Evolutionary conservation across 2,797 vertebrate species (phyloP), one percentile per base, ranked within the genome.

Genomic region (Chaetodon trifasciatus): DNA sequence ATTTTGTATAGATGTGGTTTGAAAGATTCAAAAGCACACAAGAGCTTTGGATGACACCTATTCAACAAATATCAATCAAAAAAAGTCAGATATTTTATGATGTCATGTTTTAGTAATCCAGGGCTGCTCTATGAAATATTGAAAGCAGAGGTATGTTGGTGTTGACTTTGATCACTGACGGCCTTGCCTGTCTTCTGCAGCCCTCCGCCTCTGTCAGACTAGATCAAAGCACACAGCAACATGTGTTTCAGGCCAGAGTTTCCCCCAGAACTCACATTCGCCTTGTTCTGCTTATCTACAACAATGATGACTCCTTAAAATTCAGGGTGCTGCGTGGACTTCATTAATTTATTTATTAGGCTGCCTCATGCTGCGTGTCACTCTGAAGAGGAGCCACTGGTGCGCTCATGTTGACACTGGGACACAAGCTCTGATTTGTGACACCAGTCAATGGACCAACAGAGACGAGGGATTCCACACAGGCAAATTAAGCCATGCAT

Each of bases 161-260:
- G 90, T 94, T 92, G 91, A 89, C 93, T 96, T 95, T 96, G 94
- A 96, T 95, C 93, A 84, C 73, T 52, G 76, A 56, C 44, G 44
- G 88, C 87, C 88, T 86, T 81, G 88, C 83, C 90, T 79, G 87
- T 90, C 90, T 92, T 88, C 82, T 70, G 65, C 66, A 79, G 65
- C 82, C 82, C 84, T 85, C 69, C 67, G 75, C 75, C 63, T 79
- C 78, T 69, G 86, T 81, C 90, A 83, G 84, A 24, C 64, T 60
- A 75, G 89, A 95, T 96, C 94, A 95, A 94, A 95, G 91, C 71
- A 15, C 74, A 57, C 46, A 74, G 78, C 80, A 89, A 90, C 86
- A 88, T 79, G 85, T 88, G 83, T 89, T 85, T 83, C 83, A 76
- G 77, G 61, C 82, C 77, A 24, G 68, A 69, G 61, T 53, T 81